Evolutionary conservation across 2,888 invertebrate species (phyloP).

Genomic region (Leucophora obtusa): DNA sequence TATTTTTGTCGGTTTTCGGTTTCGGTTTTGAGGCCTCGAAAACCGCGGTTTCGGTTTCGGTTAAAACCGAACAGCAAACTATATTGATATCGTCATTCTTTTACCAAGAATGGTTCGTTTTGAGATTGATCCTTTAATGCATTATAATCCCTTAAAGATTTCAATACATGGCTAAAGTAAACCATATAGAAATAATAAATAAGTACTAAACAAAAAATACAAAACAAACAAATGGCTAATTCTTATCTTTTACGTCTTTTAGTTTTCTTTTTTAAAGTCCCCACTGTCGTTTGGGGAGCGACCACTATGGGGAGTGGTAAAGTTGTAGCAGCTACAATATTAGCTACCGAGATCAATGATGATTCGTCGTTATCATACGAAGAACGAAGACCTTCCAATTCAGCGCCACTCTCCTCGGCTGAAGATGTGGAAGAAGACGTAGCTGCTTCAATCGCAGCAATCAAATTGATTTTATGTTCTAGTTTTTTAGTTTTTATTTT

Average conservation of each 20-base stretch:
- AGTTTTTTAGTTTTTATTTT: constrained; percentile 75
- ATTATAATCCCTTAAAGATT: constrained; percentile 30
- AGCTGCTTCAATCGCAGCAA: constrained; percentile 75
- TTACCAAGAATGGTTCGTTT: constrained; percentile 17
- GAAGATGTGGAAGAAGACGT: constrained; percentile 75
- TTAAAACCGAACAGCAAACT: too few relatives aligned
- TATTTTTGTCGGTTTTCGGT: too few relatives aligned
- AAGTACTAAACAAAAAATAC: constrained; percentile 76
- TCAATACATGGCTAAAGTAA: constrained; percentile 60
- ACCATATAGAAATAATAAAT: constrained; percentile 76
- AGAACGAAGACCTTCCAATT: constrained; percentile 62
- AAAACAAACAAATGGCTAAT: constrained; percentile 79
- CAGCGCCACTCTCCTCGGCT: constrained; percentile 75
- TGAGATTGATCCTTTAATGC: constrained; percentile 9
- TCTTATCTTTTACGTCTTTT: constrained; percentile 79
- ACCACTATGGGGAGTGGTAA: constrained; percentile 50
- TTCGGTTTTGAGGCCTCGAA: too few relatives aligned
- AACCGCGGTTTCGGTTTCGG: too few relatives aligned
- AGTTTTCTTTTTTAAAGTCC: constrained; percentile 77
- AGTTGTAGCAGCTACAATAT: constrained; percentile 29
- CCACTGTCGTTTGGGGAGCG: constrained; percentile 61
- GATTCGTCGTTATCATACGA: constrained; percentile 38
- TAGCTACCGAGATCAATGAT: constrained; percentile 48
- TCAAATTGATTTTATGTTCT: constrained; percentile 75
- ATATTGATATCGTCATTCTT: background rate